These are phyloP conservation scores for Venustaconcha ellipsiformis DNA, from an alignment of 1,140 invertebrate genomes.

Conservation along the genomic window DNA sequence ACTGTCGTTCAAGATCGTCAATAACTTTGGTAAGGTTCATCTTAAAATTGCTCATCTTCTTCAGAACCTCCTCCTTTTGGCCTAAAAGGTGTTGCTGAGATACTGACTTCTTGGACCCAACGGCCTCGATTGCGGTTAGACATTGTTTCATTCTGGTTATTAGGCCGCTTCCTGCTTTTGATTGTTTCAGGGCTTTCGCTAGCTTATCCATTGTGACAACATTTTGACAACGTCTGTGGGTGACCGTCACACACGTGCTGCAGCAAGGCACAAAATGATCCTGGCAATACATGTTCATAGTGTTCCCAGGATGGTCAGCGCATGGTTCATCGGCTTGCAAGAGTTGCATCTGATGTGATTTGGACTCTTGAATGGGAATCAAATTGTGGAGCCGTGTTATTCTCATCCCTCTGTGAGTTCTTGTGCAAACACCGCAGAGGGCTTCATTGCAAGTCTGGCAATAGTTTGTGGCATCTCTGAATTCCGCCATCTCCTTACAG, in stretches of 20 bases:
- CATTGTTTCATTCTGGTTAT: slow-evolving; percentile 16
- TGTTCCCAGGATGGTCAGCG: slow-evolving; percentile 11
- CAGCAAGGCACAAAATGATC: slow-evolving; percentile 20
- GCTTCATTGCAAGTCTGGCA: slow-evolving; percentile 26
- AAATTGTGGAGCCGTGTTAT: slow-evolving; percentile 20
- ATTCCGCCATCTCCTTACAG: slow-evolving; percentile 10
- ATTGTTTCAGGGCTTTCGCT: slow-evolving; percentile 9
- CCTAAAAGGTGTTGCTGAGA: slow-evolving; percentile 9
- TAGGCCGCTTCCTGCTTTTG: slow-evolving; percentile 14
- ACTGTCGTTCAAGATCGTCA: slow-evolving; percentile 21
- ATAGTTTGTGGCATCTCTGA: slow-evolving; percentile 15
- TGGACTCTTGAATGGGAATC: slow-evolving; percentile 19
- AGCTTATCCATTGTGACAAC: slow-evolving; percentile 22
- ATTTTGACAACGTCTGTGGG: slow-evolving; percentile 21
- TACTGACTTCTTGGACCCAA: slow-evolving; percentile 14
- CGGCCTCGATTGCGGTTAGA: slow-evolving; percentile 18
- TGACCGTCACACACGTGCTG: slow-evolving; percentile 15
- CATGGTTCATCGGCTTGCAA: slow-evolving; percentile 25
- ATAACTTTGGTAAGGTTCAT: slow-evolving; percentile 25
- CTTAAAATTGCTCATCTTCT: slow-evolving; percentile 24
- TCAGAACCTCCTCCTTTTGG: slow-evolving; percentile 24
- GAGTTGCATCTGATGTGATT: slow-evolving; percentile 9
- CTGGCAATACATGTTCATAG: slow-evolving; percentile 21
- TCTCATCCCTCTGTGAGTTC: slow-evolving; percentile 21
- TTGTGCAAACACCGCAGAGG: slow-evolving; percentile 15